Percentiles rank a stretch among this genome's conserved stretches.
Evolutionary conservation across 1,140 invertebrate genomes (phyloP).

Genomic region (Zaprionus tsacasi): DNA sequence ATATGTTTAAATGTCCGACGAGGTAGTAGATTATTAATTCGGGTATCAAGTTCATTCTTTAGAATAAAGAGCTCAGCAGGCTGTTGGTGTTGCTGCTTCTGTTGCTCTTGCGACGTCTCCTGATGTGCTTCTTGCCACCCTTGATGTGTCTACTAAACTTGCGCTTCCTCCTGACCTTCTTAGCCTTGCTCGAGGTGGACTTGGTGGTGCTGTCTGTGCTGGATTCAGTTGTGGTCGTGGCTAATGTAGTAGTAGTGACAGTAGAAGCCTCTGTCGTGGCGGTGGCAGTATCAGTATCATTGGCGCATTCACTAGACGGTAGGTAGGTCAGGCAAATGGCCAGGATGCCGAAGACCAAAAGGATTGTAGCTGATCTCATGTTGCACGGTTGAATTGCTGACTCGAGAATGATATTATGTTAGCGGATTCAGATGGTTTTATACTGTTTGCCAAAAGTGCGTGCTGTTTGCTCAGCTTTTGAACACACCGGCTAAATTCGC

Average conservation of each 20-base stretch:
- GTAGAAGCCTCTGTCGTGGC: background rate
- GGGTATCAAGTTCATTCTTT: background rate
- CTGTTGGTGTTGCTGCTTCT: background rate
- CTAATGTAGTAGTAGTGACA: background rate
- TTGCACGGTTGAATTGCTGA: background rate
- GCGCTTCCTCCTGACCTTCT: background rate
- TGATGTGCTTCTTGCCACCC: background rate
- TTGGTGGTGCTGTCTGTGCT: background rate
- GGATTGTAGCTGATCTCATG: constrained; percentile 1
- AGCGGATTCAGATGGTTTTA: background rate
- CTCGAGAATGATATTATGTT: constrained; percentile 9
- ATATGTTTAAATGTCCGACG: background rate
- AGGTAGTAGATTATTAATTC: background rate
- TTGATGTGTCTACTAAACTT: background rate
- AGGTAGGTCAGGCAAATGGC: constrained; percentile 1
- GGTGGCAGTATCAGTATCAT: background rate
- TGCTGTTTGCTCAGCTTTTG: constrained; percentile 4
- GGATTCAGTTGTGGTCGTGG: background rate
- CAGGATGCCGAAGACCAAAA: constrained; percentile 1
- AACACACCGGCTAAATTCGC: background rate
- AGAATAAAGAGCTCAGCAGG: background rate
- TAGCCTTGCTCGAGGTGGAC: background rate
- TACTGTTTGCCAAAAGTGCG: constrained; percentile 5
- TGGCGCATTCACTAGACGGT: background rate
- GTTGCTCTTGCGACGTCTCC: background rate